Percentiles rank a stretch among this genome's conserved stretches.
Conservation (phyloP, 2,113 vertebrate genomes). For the Clinocottus analis region DNA sequence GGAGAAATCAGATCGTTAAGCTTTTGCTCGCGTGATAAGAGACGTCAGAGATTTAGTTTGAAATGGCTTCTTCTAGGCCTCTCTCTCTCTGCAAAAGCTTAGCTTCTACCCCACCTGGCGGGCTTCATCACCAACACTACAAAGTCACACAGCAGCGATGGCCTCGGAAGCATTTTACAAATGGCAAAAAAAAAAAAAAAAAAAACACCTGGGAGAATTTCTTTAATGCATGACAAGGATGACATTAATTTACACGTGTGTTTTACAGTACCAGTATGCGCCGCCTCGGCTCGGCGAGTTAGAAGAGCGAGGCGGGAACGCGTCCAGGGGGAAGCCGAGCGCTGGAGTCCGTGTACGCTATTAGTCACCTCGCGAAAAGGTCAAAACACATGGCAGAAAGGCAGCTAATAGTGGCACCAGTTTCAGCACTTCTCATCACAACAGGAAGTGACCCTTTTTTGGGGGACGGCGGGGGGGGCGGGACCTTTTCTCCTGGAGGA, state of each 20-base stretch:
- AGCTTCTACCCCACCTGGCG: too few relatives aligned
- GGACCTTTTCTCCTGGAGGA: conserved; percentile 19
- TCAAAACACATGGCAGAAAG: conserved; percentile 38
- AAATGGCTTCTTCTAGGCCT: too few relatives aligned
- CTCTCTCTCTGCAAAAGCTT: too few relatives aligned
- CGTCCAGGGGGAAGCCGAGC: conserved; percentile 32
- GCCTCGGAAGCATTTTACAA: conserved; percentile 63
- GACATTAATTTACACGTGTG: conserved; percentile 66
- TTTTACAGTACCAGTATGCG: conserved; percentile 65
- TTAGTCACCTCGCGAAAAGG: conserved; percentile 33
- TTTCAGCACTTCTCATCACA: conserved; percentile 14
- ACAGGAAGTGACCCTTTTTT: neutral
- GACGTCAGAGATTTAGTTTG: too few relatives aligned
- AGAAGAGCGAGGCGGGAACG: conserved; percentile 41
- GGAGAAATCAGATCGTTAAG: too few relatives aligned
- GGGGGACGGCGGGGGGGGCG: too few relatives aligned
- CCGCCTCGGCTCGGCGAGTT: conserved; percentile 34
- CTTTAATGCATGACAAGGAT: conserved; percentile 58
- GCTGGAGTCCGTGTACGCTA: conserved; percentile 19
- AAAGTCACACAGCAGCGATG: conserved; percentile 45
- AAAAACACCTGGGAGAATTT: conserved; percentile 58
- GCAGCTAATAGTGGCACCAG: conserved; percentile 45
- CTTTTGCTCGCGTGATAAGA: too few relatives aligned
- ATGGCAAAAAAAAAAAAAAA: conserved; percentile 18
- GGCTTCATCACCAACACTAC: conserved; percentile 26